Percentiles rank a stretch among this genome's conserved stretches.
These are phyloP conservation scores for Liopterus haemorrhoidalis DNA, from an alignment of 2,888 invertebrate species.

Conservation along the genomic window DNA sequence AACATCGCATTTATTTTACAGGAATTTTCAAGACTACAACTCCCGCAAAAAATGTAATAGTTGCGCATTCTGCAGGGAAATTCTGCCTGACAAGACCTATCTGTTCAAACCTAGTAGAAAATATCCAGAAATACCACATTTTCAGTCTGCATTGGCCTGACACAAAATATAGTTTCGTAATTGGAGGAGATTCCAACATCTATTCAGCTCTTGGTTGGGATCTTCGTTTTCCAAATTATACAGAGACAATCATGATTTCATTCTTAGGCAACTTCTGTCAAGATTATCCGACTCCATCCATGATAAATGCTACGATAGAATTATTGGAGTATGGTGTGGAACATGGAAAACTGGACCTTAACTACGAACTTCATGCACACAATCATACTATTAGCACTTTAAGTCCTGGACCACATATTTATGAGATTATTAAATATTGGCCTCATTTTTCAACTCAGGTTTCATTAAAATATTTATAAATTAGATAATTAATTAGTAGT, in stretches of 20 bases:
- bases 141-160: constrained; percentile 44
- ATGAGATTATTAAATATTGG: constrained; percentile 47
- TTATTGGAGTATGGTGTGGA: constrained; percentile 46
- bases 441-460: constrained; percentile 43
- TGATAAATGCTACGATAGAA: constrained; percentile 46
- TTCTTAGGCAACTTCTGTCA: constrained; percentile 50
- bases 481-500: no score
- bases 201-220: constrained; percentile 52
- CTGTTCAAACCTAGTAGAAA: constrained; percentile 47
- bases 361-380: constrained; percentile 50
- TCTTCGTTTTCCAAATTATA: constrained; percentile 49
- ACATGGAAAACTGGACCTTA: constrained; percentile 41
- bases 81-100: constrained; percentile 44
- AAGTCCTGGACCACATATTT: constrained; percentile 51
- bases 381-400: constrained; percentile 48
- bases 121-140: constrained; percentile 47
- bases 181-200: constrained; percentile 53
- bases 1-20: no score
- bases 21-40: no score
- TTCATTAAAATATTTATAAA: no score
- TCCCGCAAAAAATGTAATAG: constrained; percentile 47
- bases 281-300: constrained; percentile 42
- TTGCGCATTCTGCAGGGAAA: constrained; percentile 50
- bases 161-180: constrained; percentile 48
- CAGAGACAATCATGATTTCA: constrained; percentile 45